Conservation (phyloP, 2,113 vertebrate genomes). For the western clawed frog (Xenopus tropicalis) region DNA sequence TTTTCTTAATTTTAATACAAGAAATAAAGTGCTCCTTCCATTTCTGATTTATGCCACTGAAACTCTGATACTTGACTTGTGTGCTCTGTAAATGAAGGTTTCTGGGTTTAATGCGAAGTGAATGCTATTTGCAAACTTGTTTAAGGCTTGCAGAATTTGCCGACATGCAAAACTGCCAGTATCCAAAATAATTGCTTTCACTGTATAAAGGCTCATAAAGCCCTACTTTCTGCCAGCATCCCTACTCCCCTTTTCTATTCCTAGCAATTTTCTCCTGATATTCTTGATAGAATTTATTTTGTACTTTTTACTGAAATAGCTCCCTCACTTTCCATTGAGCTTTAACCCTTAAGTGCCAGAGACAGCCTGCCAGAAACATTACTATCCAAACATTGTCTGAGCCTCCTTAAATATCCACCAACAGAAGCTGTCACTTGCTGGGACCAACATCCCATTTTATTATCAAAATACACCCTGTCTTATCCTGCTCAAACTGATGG, state of each 20-base stretch:
- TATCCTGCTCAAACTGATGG: too few relatives aligned
- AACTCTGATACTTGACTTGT: not conserved
- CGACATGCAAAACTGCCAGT: slow-evolving; percentile 21
- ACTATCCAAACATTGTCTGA: not conserved
- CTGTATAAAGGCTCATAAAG: slow-evolving; percentile 12
- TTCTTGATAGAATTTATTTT: slow-evolving; percentile 3
- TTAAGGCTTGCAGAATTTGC: slow-evolving; percentile 13
- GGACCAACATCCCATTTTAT: too few relatives aligned
- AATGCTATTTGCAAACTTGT: slow-evolving; percentile 13
- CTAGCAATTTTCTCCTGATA: not conserved
- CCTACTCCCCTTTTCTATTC: slow-evolving; percentile 3
- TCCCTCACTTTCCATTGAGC: not conserved
- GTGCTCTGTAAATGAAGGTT: slow-evolving; percentile 5
- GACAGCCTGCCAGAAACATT: not conserved
- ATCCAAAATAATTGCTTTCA: slow-evolving; percentile 37
- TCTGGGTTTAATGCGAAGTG: not conserved
- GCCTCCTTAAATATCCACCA: not conserved
- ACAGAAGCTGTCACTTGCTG: too few relatives aligned
- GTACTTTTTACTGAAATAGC: not conserved
- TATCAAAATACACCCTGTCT: too few relatives aligned
- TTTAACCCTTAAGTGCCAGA: slow-evolving; percentile 10
- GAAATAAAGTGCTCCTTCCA: not conserved
- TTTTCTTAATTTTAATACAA: too few relatives aligned
- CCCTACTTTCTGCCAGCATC: not conserved
- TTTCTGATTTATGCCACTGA: not conserved